phyloP scores from a whole-genome alignment of 2,888 invertebrate genomes.

The Neoascia interrupta region DNA sequence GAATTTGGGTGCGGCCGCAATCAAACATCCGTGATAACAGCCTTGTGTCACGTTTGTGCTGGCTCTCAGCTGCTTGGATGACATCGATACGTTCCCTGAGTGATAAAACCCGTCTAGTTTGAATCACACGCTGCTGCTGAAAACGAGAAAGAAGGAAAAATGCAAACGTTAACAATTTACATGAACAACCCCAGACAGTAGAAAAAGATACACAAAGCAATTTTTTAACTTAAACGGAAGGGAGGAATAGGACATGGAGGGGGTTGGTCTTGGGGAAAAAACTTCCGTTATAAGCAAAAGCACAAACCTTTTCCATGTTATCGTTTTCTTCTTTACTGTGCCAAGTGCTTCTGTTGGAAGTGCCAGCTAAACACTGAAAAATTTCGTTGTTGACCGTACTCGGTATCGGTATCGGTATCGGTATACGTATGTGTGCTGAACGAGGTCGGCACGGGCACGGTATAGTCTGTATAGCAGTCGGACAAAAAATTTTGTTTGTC shows the following conservation, averaged over 20 bases:
- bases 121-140: conserved; percentile 8
- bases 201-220: neutral
- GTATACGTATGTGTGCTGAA: conserved; percentile 1
- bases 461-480: conserved; percentile 39
- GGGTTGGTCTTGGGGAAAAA: too few species aligned
- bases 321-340: neutral
- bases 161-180: neutral
- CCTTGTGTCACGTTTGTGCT: conserved; percentile 46
- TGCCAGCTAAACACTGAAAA: conserved; percentile 40
- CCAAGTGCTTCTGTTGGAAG: conserved; percentile 16
- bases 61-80: conserved; percentile 32
- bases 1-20: conserved; percentile 57
- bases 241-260: too few species aligned
- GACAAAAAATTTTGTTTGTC: conserved; percentile 62
- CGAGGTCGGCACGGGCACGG: conserved; percentile 23
- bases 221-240: too few species aligned
- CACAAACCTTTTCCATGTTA: conserved; percentile 35
- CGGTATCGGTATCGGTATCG: neutral
- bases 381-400: neutral
- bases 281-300: too few species aligned
- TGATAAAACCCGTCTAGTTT: conserved; percentile 49
- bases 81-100: conserved; percentile 58
- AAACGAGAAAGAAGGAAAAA: too few species aligned
- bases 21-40: conserved; percentile 35
- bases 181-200: neutral